Conservation (phyloP, 2,797 vertebrate genomes). For the Perodicticus potto region DNA sequence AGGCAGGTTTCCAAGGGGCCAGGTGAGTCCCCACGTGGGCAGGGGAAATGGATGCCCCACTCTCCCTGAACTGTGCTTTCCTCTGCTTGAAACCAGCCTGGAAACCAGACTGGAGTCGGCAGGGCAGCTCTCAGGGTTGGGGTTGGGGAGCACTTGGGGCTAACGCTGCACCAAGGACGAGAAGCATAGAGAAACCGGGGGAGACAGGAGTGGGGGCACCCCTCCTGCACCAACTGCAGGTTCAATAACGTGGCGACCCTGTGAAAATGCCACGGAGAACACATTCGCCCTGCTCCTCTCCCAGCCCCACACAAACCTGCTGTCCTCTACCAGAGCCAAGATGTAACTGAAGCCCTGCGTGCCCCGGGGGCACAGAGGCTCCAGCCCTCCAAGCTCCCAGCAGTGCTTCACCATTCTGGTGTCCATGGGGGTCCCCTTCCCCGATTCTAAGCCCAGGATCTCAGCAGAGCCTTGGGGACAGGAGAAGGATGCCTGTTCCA, state of each 20-base stretch:
- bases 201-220: not conserved
- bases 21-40: not conserved
- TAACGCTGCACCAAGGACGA: no score
- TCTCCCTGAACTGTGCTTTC: not conserved
- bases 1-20: not conserved
- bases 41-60: not conserved
- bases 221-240: not conserved
- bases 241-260: rapidly evolving
- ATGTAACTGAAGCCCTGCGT: not conserved
- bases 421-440: not conserved
- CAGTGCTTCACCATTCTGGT: not conserved
- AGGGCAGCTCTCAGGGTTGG: no score
- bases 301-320: no score
- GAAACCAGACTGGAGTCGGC: not conserved
- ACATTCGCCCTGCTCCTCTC: not conserved
- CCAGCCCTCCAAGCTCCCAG: not conserved
- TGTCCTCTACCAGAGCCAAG: not conserved
- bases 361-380: rapidly evolving
- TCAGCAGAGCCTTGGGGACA: not conserved
- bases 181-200: not conserved
- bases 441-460: not conserved
- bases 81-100: not conserved
- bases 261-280: not conserved
- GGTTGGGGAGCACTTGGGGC: rapidly evolving
- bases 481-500: not conserved